Evolutionary conservation across 2,113 vertebrate species (phyloP).

Genomic region (Dendropsophus ebraccatus): DNA sequence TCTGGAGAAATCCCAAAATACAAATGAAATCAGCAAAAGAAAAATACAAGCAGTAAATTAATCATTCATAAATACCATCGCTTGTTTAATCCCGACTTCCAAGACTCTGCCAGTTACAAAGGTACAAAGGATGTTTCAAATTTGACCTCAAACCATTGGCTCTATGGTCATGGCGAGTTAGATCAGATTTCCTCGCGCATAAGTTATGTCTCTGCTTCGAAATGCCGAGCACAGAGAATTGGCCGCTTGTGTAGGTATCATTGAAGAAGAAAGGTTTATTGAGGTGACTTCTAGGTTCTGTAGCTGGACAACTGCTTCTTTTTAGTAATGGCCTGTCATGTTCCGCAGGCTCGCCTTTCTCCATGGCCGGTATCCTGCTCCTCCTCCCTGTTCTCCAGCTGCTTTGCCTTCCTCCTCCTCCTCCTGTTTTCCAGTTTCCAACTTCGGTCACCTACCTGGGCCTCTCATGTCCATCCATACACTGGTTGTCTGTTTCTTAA

Average conservation of each 20-base stretch:
- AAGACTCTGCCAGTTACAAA: conserved; percentile 35
- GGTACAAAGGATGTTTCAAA: conserved; percentile 55
- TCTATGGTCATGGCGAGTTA: conserved; percentile 25
- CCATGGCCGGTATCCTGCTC: too few species aligned
- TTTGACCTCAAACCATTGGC: conserved; percentile 38
- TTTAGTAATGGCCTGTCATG: neutral
- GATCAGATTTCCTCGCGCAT: conserved; percentile 20
- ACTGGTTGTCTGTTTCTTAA: too few species aligned
- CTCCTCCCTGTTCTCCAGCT: too few species aligned
- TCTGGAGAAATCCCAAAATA: conserved; percentile 53
- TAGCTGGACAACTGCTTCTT: neutral
- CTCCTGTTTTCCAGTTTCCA: too few species aligned
- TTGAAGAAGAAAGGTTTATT: neutral
- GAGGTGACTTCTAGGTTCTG: neutral
- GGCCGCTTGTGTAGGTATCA: conserved; percentile 2
- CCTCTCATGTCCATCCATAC: too few species aligned
- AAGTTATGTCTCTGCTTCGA: neutral
- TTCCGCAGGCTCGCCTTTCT: too few species aligned
- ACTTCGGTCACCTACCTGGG: too few species aligned
- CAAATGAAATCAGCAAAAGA: conserved; percentile 57
- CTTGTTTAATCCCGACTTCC: conserved; percentile 50
- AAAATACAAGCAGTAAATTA: conserved; percentile 53
- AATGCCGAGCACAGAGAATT: neutral
- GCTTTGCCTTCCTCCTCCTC: too few species aligned
- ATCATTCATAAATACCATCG: conserved; percentile 51